Percentiles rank a stretch among this genome's conserved stretches.
phyloP scores from a whole-genome alignment of 1,140 invertebrate species.

The Druon quercuslanigerum region DNA sequence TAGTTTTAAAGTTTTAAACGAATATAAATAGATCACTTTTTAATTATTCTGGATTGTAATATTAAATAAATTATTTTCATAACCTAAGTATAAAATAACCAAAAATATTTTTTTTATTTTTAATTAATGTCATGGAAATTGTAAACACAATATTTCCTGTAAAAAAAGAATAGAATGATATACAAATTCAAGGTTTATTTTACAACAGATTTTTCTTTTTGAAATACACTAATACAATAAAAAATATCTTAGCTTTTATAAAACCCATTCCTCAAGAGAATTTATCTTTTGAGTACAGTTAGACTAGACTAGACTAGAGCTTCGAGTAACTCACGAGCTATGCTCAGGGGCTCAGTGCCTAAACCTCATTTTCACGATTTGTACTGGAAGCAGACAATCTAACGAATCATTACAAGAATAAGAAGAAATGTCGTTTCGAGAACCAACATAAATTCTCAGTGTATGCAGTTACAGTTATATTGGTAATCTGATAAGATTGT shows the following conservation, averaged over 20 bases:
- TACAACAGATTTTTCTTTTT: neutral
- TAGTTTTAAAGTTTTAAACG: too few species aligned
- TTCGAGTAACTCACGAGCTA: neutral
- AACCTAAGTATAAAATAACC: too few species aligned
- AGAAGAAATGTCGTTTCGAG: neutral
- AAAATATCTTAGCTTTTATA: neutral
- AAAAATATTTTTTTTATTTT: too few species aligned
- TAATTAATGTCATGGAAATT: too few species aligned
- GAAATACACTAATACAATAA: neutral
- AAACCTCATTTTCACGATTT: neutral
- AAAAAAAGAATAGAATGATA: neutral
- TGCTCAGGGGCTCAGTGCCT: neutral
- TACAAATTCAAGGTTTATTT: neutral
- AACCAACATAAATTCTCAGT: neutral
- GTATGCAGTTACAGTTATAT: constrained; percentile 15
- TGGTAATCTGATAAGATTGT: constrained; percentile 22
- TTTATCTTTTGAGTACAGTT: neutral
- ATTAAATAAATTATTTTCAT: too few species aligned
- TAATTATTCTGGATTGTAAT: too few species aligned
- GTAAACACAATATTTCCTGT: too few species aligned
- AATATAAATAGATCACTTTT: too few species aligned
- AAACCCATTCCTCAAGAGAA: neutral
- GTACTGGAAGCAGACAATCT: neutral
- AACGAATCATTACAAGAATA: constrained; percentile 4
- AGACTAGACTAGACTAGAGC: neutral